These are phyloP conservation scores for Neolamprologus sp. DNA, from an alignment of 2,113 vertebrate species.

Conservation along the genomic window DNA sequence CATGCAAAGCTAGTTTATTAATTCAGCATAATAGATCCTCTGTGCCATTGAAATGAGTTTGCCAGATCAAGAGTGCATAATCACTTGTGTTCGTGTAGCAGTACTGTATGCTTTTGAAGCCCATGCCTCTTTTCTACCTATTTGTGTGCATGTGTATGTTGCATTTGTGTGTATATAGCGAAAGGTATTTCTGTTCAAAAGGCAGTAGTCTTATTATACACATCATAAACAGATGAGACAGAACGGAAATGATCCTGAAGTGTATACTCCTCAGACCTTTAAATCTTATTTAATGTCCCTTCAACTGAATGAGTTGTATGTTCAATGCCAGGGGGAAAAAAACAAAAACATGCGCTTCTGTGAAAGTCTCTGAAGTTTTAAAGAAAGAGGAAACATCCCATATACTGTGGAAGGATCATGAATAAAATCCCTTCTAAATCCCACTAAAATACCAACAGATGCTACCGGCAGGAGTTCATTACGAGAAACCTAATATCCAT, in stretches of 20 bases:
- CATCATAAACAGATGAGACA: conserved; percentile 13
- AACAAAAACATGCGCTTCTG: neutral
- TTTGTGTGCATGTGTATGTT: neutral
- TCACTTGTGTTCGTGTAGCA: neutral
- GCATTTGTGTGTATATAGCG: neutral
- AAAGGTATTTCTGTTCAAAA: neutral
- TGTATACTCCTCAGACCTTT: neutral
- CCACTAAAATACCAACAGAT: neutral
- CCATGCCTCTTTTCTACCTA: neutral
- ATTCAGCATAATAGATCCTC: neutral
- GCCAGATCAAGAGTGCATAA: neutral
- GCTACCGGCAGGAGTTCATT: neutral
- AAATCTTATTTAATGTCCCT: neutral
- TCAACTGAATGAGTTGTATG: neutral
- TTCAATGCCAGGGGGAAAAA: neutral
- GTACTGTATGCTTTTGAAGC: neutral
- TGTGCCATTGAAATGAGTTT: neutral
- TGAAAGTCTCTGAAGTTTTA: neutral
- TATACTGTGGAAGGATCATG: neutral
- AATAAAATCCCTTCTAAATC: conserved; percentile 8
- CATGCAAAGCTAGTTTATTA: neutral
- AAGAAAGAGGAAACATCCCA: neutral
- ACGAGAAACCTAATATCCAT: neutral
- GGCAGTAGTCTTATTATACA: conserved; percentile 34
- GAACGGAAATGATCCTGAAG: neutral